Percentiles rank a stretch among this genome's conserved stretches.
Conservation (phyloP, 2,113 vertebrate species). For the Rhodinocichla rosea region DNA sequence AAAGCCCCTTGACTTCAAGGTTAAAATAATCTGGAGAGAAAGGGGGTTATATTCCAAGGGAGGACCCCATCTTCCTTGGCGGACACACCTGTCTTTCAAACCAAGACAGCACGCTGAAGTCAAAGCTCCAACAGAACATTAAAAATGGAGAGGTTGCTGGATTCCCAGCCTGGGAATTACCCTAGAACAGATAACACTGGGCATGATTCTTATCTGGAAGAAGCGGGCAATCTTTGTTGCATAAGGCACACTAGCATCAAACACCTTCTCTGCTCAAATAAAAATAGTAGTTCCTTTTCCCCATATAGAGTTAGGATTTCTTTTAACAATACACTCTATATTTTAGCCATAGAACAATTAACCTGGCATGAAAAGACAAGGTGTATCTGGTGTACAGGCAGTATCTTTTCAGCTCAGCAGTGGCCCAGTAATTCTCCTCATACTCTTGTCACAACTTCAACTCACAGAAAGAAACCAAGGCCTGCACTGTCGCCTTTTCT, state of each 20-base stretch:
- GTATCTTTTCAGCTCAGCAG: not conserved
- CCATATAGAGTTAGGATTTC: not conserved
- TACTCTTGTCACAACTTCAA: not conserved
- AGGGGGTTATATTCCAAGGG: not conserved
- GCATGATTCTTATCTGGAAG: not conserved
- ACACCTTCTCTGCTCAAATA: not conserved
- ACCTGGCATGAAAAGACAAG: not conserved
- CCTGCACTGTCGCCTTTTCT: not conserved
- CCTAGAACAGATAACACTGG: not conserved
- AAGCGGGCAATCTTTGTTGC: not conserved
- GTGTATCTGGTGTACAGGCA: not conserved
- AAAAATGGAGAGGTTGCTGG: not conserved
- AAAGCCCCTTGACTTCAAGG: not conserved
- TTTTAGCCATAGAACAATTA: not conserved
- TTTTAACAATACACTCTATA: not conserved
- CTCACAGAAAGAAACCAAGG: rapidly evolving
- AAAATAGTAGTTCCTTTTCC: not conserved
- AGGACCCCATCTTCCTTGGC: not conserved
- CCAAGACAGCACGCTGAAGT: not conserved
- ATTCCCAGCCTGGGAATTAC: not conserved
- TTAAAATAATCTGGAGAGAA: not conserved
- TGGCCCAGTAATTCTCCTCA: not conserved
- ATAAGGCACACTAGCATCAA: not conserved
- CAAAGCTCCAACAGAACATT: not conserved
- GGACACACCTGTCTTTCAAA: not conserved